Base-by-base conservation (phyloP, 2,888 invertebrate genomes). In the Sinohyriopsis cumingii region DNA sequence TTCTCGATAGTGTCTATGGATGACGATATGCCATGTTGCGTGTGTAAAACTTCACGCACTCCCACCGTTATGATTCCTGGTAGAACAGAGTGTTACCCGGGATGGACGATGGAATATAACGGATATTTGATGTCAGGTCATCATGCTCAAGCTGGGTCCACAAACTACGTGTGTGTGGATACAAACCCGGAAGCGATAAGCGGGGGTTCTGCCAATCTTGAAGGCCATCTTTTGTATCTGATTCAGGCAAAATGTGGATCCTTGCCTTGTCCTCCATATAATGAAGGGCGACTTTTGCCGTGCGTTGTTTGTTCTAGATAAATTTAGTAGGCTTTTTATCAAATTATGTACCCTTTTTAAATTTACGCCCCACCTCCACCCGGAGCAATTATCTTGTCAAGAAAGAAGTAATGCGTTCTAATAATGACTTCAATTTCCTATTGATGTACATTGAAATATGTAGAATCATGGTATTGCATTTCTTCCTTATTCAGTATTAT, bases 71-170 rank as follows among this genome's bases (percentile, higher is more conserved):
- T 69, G 69, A 64, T 69, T 33, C 69, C 69, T 5, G 59, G 60
- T 19, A 28, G 65, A 20, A 22, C 45, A 6, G 62, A 69, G 15
- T 65, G 69, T 45, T 69, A 65, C 25, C 59, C 64, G 7, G 69
- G 69, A 28, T 69, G 69, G 69, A 69, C 69, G 1, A 65, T 60
- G n/a, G 69, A 69, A 28, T 64, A 69, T 55, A 69, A 25, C 12
- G 69, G 69, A 2, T 69, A 69, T 28, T 60, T 69, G 15, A 69
- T 69, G 69, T 60, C 65, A 1, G 65, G 55, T 5, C 24, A 60
- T 33, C 55, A 65, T 60, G 0, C 12, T 3, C 56, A 65, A 9
- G 3, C 20, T 45, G 28, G 55, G 1, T 24, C 69, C 0, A 64
- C 60, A 12, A 65, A 69, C 20, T 61, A 60, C 24, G 65, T 65